These are phyloP conservation scores for Stercorarius parasiticus DNA, from an alignment of 2,113 vertebrate genomes.

Conservation along the genomic window DNA sequence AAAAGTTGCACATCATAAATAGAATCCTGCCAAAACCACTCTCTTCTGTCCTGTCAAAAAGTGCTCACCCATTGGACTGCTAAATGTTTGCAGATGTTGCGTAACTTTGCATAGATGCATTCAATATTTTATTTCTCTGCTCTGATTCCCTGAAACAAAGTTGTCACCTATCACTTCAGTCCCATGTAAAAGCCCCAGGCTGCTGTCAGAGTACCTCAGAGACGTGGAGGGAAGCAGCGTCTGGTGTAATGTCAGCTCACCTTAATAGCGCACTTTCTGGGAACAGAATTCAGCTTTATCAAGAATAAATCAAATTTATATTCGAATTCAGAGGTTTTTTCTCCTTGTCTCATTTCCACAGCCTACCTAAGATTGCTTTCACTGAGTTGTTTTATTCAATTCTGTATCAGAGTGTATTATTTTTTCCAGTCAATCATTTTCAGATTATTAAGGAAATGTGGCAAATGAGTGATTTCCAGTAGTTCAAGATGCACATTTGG, in stretches of 20 bases:
- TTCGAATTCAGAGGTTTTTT: neutral
- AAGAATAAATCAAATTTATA: neutral
- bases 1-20: neutral
- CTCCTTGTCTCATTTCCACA: neutral
- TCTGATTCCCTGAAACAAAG: neutral
- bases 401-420: neutral
- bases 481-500: rapidly evolving
- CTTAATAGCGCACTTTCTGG: neutral
- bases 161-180: neutral
- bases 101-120: neutral
- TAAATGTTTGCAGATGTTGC: neutral
- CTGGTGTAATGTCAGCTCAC: neutral
- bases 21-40: neutral
- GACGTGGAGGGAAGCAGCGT: neutral
- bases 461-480: neutral
- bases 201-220: neutral
- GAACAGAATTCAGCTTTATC: neutral
- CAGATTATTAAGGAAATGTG: neutral
- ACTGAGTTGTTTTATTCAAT: neutral
- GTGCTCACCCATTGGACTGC: neutral
- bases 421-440: neutral
- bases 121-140: neutral
- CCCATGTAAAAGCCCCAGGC: neutral
- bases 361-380: neutral
- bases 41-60: neutral